Conservation (phyloP, 1,140 invertebrate species). For the Cotesia glomerata region DNA sequence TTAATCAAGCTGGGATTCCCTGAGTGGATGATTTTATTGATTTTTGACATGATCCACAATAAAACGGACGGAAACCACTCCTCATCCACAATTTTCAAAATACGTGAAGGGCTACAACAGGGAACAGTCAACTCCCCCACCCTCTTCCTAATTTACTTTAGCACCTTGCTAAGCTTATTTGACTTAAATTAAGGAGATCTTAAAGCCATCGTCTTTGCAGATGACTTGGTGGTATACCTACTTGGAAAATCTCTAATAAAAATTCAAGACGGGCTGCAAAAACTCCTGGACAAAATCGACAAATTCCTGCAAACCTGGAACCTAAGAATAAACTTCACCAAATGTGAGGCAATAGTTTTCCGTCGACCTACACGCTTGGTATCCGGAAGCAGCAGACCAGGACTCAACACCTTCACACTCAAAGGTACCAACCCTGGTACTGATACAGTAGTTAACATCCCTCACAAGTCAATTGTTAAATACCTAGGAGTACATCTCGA, state of each 20-base stretch:
- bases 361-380: no score
- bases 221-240: neutral
- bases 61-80: neutral
- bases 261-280: neutral
- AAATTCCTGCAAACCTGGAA: constrained; percentile 12
- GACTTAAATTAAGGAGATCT: neutral
- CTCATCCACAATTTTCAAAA: neutral
- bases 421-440: no score
- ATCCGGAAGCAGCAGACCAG: neutral
- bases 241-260: neutral
- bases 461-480: no score
- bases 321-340: constrained; percentile 10
- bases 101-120: neutral
- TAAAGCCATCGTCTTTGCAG: neutral
- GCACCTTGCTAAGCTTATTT: neutral
- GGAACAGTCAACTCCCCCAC: no score
- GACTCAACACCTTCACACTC: no score
- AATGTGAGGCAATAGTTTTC: constrained; percentile 18
- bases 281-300: constrained; percentile 1
- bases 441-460: no score
- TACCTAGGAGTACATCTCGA: no score
- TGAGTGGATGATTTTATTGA: neutral
- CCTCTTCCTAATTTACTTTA: neutral
- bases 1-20: neutral
- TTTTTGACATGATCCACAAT: neutral